Evolutionary conservation across 2,888 invertebrate genomes (phyloP).

Genomic region (Spodoptera littoralis): DNA sequence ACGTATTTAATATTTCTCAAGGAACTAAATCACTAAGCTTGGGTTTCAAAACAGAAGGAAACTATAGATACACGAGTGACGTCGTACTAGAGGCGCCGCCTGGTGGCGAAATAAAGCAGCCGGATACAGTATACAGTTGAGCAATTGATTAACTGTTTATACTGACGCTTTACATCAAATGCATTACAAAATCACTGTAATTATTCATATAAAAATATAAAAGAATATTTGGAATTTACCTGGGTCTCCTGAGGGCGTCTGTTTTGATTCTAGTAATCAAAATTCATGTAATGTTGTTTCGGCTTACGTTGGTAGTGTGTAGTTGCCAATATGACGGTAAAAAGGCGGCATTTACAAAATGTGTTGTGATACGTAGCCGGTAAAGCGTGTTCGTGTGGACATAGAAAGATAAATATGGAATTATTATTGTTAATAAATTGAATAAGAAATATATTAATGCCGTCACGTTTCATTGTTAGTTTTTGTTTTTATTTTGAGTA

Average conservation of each 20-base stretch:
- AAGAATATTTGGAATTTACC: conserved; percentile 16
- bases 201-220: conserved; percentile 23
- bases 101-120: conserved; percentile 74
- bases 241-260: background rate
- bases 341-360: conserved; percentile 72
- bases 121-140: conserved; percentile 74
- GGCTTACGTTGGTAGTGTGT: conserved; percentile 66
- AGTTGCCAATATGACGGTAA: conserved; percentile 61
- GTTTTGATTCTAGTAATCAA: conserved; percentile 10
- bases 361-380: conserved; percentile 63
- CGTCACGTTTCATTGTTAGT: too few species aligned
- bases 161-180: conserved; percentile 21
- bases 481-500: too few species aligned
- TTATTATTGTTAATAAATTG: too few species aligned
- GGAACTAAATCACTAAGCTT: conserved; percentile 87
- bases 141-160: conserved; percentile 45
- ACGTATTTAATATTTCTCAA: conserved; percentile 77
- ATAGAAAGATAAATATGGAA: too few species aligned
- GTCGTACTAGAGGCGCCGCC: conserved; percentile 84
- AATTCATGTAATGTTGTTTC: conserved; percentile 17
- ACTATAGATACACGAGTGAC: conserved; percentile 88
- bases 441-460: too few species aligned
- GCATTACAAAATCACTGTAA: conserved; percentile 9
- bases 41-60: conserved; percentile 90
- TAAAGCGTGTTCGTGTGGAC: conserved; percentile 40